A percentile compares a stretch with the other conserved stretches of the same genome.
These are phyloP conservation scores for Paelopatides confundens DNA, from an alignment of 53 echinoderm and acorn worm genomes.

Conservation along the genomic window DNA sequence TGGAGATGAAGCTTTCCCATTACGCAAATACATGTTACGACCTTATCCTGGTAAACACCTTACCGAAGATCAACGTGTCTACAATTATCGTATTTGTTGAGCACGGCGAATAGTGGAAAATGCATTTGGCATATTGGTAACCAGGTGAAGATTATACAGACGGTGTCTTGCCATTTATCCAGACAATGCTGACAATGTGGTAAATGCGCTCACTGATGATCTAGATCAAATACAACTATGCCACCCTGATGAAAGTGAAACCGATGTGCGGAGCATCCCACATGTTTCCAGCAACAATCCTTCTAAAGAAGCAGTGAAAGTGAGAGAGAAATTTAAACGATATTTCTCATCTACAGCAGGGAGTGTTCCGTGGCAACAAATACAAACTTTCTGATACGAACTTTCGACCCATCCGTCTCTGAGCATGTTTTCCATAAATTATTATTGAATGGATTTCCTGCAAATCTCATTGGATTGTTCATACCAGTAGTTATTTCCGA, in stretches of 20 bases:
- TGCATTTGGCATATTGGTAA: neutral
- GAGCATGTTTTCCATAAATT: too few species aligned
- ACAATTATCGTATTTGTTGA: neutral
- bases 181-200: neutral
- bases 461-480: too few species aligned
- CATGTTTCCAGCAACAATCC: neutral
- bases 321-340: neutral
- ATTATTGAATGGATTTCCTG: too few species aligned
- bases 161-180: neutral
- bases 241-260: too few species aligned
- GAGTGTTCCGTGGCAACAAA: neutral
- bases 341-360: neutral
- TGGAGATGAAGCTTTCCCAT: conserved; percentile 62
- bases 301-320: neutral
- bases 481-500: too few species aligned
- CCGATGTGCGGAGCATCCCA: too few species aligned
- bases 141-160: neutral
- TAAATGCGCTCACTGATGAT: too few species aligned
- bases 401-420: too few species aligned
- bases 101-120: neutral
- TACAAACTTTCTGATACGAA: too few species aligned
- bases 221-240: too few species aligned
- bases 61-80: neutral
- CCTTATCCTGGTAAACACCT: neutral
- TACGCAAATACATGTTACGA: neutral